A percentile compares a stretch with the other conserved stretches of the same genome.
Conservation (phyloP, 2,113 vertebrate genomes). For the Saccopteryx bilineata region DNA sequence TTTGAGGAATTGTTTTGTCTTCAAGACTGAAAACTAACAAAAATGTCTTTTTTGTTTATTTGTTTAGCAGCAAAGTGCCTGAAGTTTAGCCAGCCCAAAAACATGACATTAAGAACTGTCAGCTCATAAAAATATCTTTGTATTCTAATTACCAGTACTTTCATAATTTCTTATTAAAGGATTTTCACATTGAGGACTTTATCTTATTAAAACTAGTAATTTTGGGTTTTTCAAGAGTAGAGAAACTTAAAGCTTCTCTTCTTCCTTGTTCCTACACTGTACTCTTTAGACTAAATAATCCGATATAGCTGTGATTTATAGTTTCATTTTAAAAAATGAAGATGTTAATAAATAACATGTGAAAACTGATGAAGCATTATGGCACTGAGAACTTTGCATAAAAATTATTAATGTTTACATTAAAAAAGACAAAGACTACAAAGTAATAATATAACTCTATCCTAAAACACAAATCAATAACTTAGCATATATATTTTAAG, state of each 20-base stretch:
- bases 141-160: constrained; percentile 63
- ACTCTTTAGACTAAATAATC: not conserved
- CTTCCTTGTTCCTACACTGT: not conserved
- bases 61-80: constrained; percentile 29
- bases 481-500: not conserved
- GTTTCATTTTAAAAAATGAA: not conserved
- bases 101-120: constrained; percentile 35
- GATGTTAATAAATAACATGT: constrained; percentile 1
- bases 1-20: constrained; percentile 9
- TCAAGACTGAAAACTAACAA: constrained; percentile 23
- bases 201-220: constrained; percentile 38
- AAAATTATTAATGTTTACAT: constrained; percentile 15
- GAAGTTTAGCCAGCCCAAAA: constrained; percentile 38
- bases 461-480: not conserved
- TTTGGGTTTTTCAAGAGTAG: constrained; percentile 58
- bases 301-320: constrained; percentile 3
- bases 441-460: constrained; percentile 50
- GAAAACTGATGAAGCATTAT: constrained; percentile 22
- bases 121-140: not conserved
- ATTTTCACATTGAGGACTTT: constrained; percentile 53
- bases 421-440: not conserved
- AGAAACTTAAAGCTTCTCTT: not conserved
- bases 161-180: constrained; percentile 65
- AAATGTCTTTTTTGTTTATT: not conserved
- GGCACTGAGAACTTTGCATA: not conserved